These are phyloP conservation scores for Sorex maritimensis DNA, from an alignment of 2,797 vertebrate genomes.

Conservation along the genomic window DNA sequence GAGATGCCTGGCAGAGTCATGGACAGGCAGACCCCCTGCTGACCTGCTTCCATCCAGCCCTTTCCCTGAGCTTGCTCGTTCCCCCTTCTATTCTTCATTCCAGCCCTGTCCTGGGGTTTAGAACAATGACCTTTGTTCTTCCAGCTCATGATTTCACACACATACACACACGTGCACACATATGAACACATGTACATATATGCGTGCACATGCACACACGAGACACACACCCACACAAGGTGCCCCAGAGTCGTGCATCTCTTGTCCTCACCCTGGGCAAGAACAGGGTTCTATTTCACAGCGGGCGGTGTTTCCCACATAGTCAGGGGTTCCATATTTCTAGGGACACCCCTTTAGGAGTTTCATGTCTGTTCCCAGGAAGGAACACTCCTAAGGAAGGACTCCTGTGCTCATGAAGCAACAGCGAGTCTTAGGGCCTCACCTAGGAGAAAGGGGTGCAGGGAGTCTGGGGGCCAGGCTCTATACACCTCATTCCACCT, in stretches of 20 bases:
- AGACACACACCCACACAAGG: background rate
- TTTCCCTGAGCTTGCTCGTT: background rate
- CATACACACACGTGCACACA: too few relatives aligned
- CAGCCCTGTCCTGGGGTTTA: background rate
- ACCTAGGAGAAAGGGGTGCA: too few relatives aligned
- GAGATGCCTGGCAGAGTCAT: background rate
- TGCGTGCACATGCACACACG: too few relatives aligned
- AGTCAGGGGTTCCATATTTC: background rate
- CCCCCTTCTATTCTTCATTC: background rate
- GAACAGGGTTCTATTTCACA: background rate
- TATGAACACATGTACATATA: too few relatives aligned
- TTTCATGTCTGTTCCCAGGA: background rate
- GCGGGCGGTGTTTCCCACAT: background rate
- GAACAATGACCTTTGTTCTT: background rate
- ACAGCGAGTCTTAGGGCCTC: background rate
- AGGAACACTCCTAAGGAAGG: background rate
- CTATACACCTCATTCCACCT: accelerated
- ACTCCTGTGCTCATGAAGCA: background rate
- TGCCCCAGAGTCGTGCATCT: background rate
- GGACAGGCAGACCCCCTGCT: background rate
- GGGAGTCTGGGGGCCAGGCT: too few relatives aligned
- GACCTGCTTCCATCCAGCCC: too few relatives aligned
- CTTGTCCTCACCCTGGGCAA: background rate
- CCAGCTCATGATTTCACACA: background rate
- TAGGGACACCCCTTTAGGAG: background rate